These are phyloP conservation scores for Flexamia atlantica DNA, from an alignment of 2,888 invertebrate genomes.

Conservation along the genomic window DNA sequence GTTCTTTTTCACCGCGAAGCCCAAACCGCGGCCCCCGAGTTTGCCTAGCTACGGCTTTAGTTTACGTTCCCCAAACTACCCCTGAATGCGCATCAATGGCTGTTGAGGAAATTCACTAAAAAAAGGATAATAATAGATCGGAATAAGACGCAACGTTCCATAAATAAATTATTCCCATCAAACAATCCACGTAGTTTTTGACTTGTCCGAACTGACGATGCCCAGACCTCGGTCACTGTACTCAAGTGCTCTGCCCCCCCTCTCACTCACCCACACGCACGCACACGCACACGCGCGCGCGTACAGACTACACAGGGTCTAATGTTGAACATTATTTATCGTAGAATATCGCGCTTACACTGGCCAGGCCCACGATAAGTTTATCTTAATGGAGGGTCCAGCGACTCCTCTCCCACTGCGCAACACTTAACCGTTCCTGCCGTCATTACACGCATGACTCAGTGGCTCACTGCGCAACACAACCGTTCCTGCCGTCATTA, in stretches of 20 bases:
- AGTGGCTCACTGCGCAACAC: no score
- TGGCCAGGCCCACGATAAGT: conserved; percentile 17
- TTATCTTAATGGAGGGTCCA: conserved; percentile 32
- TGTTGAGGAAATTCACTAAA: no score
- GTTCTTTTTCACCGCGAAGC: no score
- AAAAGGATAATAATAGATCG: no score
- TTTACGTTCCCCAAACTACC: no score
- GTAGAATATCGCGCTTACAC: conserved; percentile 31
- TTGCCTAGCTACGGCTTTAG: no score
- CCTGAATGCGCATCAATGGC: no score
- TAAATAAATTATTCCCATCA: neutral
- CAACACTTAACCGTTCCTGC: neutral
- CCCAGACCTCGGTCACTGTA: conserved; percentile 16
- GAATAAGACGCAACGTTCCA: neutral
- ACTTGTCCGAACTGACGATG: neutral
- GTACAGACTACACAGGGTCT: neutral
- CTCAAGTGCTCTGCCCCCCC: no score
- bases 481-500: no score
- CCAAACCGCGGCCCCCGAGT: no score
- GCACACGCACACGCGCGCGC: neutral
- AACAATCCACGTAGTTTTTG: neutral
- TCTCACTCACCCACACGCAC: neutral
- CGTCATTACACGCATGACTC: neutral
- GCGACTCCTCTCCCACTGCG: neutral
- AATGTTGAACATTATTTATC: conserved; percentile 34